phyloP scores from a whole-genome alignment of 2,888 invertebrate genomes.

The Venustoraphidia nigricollis region DNA sequence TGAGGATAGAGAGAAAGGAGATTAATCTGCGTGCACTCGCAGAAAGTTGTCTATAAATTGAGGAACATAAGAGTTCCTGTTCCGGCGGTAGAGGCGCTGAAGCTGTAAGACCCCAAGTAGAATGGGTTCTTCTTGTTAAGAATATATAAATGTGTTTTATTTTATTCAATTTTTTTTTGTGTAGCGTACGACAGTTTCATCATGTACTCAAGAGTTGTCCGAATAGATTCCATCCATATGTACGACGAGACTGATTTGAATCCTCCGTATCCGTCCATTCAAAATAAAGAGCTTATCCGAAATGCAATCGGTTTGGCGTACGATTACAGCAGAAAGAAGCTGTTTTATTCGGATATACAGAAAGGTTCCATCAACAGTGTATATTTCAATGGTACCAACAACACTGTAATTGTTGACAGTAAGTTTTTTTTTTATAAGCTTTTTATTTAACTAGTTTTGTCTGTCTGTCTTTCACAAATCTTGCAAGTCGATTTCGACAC shows the following conservation, averaged over 20 bases:
- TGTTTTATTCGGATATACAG: constrained; percentile 84
- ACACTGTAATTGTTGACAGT: constrained; percentile 53
- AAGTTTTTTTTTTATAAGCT: constrained; percentile 19
- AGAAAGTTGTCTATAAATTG: too few relatives aligned
- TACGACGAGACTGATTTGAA: constrained; percentile 56
- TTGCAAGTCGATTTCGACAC: too few relatives aligned
- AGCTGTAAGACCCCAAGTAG: too few relatives aligned
- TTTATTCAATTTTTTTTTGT: constrained; percentile 13
- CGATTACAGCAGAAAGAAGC: constrained; percentile 48
- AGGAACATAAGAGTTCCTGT: too few relatives aligned
- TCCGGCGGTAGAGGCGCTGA: too few relatives aligned
- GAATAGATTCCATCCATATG: constrained; percentile 69
- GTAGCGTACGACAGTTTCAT: constrained; percentile 66
- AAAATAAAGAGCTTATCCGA: constrained; percentile 54
- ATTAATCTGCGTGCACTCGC: too few relatives aligned
- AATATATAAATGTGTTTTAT: neutral
- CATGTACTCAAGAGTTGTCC: constrained; percentile 66
- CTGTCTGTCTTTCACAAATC: too few relatives aligned
- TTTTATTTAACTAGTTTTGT: too few relatives aligned
- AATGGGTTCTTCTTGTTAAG: too few relatives aligned
- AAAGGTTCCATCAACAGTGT: constrained; percentile 70
- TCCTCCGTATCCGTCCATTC: constrained; percentile 59
- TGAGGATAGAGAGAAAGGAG: too few relatives aligned
- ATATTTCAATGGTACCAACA: constrained; percentile 61
- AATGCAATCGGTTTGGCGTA: constrained; percentile 78